Base-by-base conservation (phyloP, 2,888 invertebrate species). In the Saturnia pavonia region DNA sequence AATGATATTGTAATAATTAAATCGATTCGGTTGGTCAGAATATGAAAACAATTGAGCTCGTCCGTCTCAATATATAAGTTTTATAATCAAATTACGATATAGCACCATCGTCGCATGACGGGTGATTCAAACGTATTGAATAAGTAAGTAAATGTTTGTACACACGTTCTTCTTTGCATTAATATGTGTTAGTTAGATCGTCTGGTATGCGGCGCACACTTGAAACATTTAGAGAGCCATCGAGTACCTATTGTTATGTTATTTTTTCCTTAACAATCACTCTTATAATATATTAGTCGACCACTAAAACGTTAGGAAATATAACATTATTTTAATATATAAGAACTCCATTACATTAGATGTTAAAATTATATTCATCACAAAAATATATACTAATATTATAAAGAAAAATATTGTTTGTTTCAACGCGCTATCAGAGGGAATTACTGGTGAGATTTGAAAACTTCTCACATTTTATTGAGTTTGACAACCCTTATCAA, bases 121-220 rank as follows among this genome's bases (percentile, higher is more conserved):
- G 68, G 63, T 74, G 72, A 72, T 34, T 74, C 71, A 74, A 69
- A 68, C 63, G 43, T 68, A 63, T 68, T 65, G 48, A 71, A 68
- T 65, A 54, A 54, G 67, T 70, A 67, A 70, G 67, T 70, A 70
- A 66, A 65, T 40, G 65, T 40, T 63, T 63, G 42, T 54, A 51
- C 70, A n/a, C 54, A 70, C 66, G 66, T 70, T 51, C 40, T 51
- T n/a, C 66, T 70, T 70, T 67, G 70, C 66, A 67, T 70, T 43
- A 67, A 42, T 70, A 70, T 54, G 42, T 67, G 27, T 42, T 40
- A 51, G 42, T 22, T 40, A 27, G 25, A 70, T 54, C 42, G 43
- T 27, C 19, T 22, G 25, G 40, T 34, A 51, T 51, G 42, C 66
- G 51, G 42, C 42, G 43, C 25, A 51, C 12, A 25, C 45, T 42